Percentiles rank a stretch among this genome's conserved stretches.
Evolutionary conservation across 2,113 vertebrate genomes (phyloP).

Genomic region (Mus spicilegus): DNA sequence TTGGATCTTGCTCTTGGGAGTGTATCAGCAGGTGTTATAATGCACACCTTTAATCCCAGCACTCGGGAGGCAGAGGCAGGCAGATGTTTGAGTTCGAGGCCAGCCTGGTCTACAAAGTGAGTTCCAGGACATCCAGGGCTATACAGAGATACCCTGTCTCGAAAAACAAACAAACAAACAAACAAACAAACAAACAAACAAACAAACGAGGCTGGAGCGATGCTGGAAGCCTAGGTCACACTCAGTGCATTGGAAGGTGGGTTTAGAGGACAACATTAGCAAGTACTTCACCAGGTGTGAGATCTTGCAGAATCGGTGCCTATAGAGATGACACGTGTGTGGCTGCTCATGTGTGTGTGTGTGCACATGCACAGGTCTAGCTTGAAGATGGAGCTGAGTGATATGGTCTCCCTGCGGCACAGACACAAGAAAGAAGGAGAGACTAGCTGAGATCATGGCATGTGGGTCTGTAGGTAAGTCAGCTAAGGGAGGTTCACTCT

Average conservation of each 20-base stretch:
- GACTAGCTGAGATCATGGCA: background rate
- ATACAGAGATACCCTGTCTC: too few species aligned
- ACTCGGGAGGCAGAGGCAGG: too few species aligned
- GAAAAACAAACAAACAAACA: too few species aligned
- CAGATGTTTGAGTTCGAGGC: too few species aligned
- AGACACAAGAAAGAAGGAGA: conserved; percentile 47
- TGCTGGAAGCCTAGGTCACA: conserved; percentile 77
- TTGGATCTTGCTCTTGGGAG: background rate
- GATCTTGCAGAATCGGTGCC: conserved; percentile 69
- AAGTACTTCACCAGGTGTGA: conserved; percentile 75
- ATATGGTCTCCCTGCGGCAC: conserved; percentile 69
- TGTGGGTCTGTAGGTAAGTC: conserved; percentile 58
- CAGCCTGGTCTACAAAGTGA: too few species aligned
- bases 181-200: too few species aligned
- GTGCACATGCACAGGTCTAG: conserved; percentile 62
- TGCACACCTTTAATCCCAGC: too few species aligned
- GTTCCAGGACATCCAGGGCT: too few species aligned
- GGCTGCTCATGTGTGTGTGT: conserved; percentile 70
- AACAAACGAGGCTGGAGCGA: conserved; percentile 39
- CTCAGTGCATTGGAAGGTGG: conserved; percentile 64
- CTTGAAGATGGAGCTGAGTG: conserved; percentile 76
- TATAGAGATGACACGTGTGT: conserved; percentile 70
- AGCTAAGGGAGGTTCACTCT: conserved; percentile 38
- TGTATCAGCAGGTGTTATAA: conserved; percentile 71
- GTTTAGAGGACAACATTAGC: conserved; percentile 64